These are phyloP conservation scores for Cephalopachus bancanus DNA, from an alignment of 2,797 vertebrate genomes.

Conservation along the genomic window DNA sequence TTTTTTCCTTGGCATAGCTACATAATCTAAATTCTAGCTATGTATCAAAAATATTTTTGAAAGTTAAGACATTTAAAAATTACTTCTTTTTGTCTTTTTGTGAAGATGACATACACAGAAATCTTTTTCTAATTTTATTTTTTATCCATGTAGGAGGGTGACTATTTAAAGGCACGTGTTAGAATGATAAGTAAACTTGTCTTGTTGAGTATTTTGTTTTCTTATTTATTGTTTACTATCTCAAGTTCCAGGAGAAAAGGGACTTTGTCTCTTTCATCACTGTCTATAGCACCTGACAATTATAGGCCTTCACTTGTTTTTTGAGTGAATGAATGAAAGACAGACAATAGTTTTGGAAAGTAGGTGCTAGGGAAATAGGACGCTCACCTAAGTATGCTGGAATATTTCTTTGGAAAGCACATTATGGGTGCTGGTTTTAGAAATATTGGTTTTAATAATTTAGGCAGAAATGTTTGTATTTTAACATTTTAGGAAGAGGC, in stretches of 20 bases:
- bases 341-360: not conserved
- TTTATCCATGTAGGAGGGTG: not conserved
- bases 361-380: not conserved
- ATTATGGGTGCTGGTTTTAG: conserved; percentile 6
- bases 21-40: not conserved
- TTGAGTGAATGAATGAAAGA: not conserved
- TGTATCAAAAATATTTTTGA: not conserved
- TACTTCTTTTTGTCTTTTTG: not conserved
- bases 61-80: not conserved
- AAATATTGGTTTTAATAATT: conserved; percentile 19
- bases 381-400: not conserved
- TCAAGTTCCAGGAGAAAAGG: not conserved
- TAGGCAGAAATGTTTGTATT: not conserved
- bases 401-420: conserved; percentile 8
- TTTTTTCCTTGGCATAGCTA: not conserved
- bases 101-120: not conserved
- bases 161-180: not conserved
- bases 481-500: not conserved
- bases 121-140: conserved; percentile 13
- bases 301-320: not conserved
- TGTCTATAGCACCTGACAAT: not conserved
- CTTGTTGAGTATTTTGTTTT: not conserved
- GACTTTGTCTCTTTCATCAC: not conserved
- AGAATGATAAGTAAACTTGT: not conserved
- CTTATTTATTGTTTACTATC: not conserved